Evolutionary conservation across 2,797 vertebrate genomes (phyloP), one percentile per base, ranked within the genome.

Genomic region (Sebastes taczanowskii): DNA sequence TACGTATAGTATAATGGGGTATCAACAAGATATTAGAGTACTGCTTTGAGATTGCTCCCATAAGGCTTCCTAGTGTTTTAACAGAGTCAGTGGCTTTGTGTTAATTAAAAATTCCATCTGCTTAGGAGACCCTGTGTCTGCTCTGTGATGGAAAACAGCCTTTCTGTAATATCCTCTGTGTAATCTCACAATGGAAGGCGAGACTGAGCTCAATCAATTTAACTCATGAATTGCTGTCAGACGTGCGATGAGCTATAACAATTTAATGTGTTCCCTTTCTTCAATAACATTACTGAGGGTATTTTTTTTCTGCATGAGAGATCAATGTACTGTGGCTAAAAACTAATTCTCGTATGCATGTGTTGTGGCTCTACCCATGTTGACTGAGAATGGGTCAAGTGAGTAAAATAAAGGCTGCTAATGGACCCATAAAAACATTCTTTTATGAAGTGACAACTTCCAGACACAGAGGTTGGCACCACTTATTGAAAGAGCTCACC

Each of bases 21-120:
- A 81, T 86, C 70, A 81, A 73, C 66, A 85, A 82, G 38, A 73
- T 74, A 82, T 85, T 64, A 81, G 30, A 70, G 55, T 63, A 70
- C 23, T 80, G 42, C 72, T 71, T 84, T 85, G 77, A 70, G 82
- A 85, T 74, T 64, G 80, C 70, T 89, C 87, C 84, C 90, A 74
- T 66, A 55, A 81, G 87, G 66, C 65, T 56, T 81, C 42, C 71
- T 56, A 23, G 78, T 81, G 82, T 86, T 88, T 91, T 86, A 89
- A 91, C 85, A 82, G 78, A 89, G 87, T 86, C 84, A 74, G 84
- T 89, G 88, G 83, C 89, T 88, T 91, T 89, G 84, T 86, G 88
- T 91, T 95, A 91, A 95, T 94, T 94, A 93, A 93, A 92, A 90
- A 87, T 82, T 90, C 92, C 93, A 95, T 95, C 93, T 95, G 94